phyloP scores from a whole-genome alignment of 2,888 invertebrate species.

The Eupelmus urozonus region DNA sequence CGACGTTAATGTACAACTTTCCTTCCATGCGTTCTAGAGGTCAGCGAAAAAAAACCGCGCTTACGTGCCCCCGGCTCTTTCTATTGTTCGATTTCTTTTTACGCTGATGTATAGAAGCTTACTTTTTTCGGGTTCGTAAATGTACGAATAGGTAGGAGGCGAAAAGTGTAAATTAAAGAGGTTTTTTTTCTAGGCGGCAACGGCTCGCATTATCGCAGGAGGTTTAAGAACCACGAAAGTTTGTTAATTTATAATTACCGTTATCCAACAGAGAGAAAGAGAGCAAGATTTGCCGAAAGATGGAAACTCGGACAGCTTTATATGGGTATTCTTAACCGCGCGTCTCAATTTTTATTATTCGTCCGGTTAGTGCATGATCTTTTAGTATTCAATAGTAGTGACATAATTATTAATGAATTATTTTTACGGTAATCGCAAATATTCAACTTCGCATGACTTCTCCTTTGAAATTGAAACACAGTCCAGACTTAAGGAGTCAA shows the following conservation, averaged over 20 bases:
- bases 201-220: too few relatives aligned
- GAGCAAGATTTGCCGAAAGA: not conserved
- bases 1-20: constrained; percentile 45
- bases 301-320: constrained; percentile 1
- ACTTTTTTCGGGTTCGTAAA: not conserved
- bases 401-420: too few relatives aligned
- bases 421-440: too few relatives aligned
- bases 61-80: constrained; percentile 31
- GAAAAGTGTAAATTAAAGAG: constrained; percentile 19
- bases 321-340: constrained; percentile 1
- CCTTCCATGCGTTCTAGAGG: not conserved
- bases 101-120: constrained; percentile 25
- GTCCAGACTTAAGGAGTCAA: not conserved
- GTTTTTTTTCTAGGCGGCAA: not conserved
- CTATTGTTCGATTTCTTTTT: constrained; percentile 36
- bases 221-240: constrained; percentile 33
- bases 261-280: not conserved
- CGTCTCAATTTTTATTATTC: constrained; percentile 45
- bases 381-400: too few relatives aligned
- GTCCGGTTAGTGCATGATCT: constrained; percentile 1
- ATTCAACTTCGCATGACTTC: too few relatives aligned
- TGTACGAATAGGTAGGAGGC: not conserved
- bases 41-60: not conserved
- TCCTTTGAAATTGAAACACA: too few relatives aligned
- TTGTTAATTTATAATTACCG: constrained; percentile 52